Evolutionary conservation across 2,797 vertebrate genomes (phyloP).

Genomic region (Galaxias olidus): DNA sequence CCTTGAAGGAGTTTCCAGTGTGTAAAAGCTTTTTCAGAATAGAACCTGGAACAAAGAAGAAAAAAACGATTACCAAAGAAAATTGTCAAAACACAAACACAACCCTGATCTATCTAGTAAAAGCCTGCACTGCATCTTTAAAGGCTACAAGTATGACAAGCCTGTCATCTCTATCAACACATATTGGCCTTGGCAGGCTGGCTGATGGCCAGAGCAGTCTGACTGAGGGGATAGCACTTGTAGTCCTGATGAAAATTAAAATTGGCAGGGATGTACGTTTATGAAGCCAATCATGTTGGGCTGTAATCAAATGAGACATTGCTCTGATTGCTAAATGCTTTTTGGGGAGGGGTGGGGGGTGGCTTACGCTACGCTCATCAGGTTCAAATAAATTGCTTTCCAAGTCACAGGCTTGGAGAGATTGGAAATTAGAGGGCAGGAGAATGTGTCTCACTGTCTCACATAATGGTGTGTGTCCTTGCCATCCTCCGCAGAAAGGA

Average conservation of each 20-base stretch:
- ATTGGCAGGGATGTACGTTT: constrained; percentile 45
- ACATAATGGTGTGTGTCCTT: too few relatives aligned
- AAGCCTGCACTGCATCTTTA: background rate
- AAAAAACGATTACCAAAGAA: background rate
- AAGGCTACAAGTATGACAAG: background rate
- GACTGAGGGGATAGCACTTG: constrained; percentile 29
- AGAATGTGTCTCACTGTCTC: too few relatives aligned
- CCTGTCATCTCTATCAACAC: constrained; percentile 25
- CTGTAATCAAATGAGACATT: constrained; percentile 60
- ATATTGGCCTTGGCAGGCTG: constrained; percentile 54
- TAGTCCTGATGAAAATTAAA: constrained; percentile 59
- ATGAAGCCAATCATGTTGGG: constrained; percentile 45
- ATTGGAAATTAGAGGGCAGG: constrained; percentile 13
- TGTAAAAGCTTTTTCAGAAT: constrained; percentile 99
- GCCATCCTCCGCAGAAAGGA: too few relatives aligned
- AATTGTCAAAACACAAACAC: too few relatives aligned
- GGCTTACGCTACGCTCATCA: constrained; percentile 18
- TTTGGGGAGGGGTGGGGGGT: constrained; percentile 1
- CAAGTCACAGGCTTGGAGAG: constrained; percentile 4
- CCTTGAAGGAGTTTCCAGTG: constrained; percentile 99
- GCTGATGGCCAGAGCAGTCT: constrained; percentile 37
- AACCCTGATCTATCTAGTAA: too few relatives aligned
- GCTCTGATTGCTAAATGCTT: constrained; percentile 59
- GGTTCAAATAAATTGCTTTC: constrained; percentile 27
- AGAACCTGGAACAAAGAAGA: constrained; percentile 77